Evolutionary conservation across 2,113 vertebrate genomes (phyloP), one percentile per base, ranked within the genome.

Genomic region (Notarius lentiginosus): DNA sequence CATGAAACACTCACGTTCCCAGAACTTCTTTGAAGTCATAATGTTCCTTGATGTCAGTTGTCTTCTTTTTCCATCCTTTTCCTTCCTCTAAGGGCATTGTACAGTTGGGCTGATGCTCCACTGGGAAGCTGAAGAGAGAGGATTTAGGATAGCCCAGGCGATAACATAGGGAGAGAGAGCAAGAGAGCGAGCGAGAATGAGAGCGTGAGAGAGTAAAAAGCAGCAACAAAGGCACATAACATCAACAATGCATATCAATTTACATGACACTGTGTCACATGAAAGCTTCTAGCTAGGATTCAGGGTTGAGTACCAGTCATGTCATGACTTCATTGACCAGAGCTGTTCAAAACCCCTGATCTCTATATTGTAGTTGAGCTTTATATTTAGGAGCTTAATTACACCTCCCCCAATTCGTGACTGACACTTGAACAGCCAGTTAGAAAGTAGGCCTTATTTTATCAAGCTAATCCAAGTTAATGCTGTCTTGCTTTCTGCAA

Each of bases 21-120:
- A 96, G 92, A 83, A 96, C 94, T 90, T 95, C 95, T 92, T 96
- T 96, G 92, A 96, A 96, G 91, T 96, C 95, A 84, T 96, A 96
- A 87, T 94, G 92, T 82, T 95, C 95, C 93, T 95, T 96, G 92
- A 96, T 95, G 89, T 96, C 95, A 63, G 93, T 93, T 51, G 94
- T 96, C 93, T 96, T 96, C 93, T 96, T 96, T 91, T 96, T 96
- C 95, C 95, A 95, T 85, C 93, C 93, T 89, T 94, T 95, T 92
- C 92, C 95, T 91, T 96, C 94, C 88, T 96, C 94, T 89, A 96
- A 94, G 90, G 95, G 95, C 95, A 96, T 96, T 88, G 90, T 95
- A 92, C 87, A 77, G 89, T 88, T 91, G 91, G 88, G 90, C 22
- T 79, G 91, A 89, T 91, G 92, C 84, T 85, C 92, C 91, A 92